Evolutionary conservation across 2,113 vertebrate genomes (phyloP).

Genomic region (Poeciliopsis prolifica): DNA sequence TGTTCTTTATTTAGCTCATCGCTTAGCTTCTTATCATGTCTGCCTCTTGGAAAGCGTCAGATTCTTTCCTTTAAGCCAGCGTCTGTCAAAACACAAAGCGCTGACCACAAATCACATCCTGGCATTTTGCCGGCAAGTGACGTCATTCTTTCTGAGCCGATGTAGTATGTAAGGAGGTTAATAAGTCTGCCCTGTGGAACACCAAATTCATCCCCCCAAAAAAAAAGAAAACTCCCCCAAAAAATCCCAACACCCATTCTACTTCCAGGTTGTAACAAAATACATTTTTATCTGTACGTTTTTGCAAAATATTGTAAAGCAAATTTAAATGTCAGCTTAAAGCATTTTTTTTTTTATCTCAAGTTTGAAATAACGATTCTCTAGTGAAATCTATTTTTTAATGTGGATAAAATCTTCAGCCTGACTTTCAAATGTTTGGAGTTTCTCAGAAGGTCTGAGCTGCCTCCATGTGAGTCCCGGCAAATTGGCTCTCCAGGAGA

Average conservation of each 20-base stretch:
- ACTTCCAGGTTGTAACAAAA: background rate
- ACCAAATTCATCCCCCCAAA: background rate
- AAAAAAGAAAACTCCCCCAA: no score
- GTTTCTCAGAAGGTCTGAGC: slow-evolving; percentile 62
- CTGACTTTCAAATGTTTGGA: slow-evolving; percentile 55
- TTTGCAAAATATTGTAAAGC: background rate
- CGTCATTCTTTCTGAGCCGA: slow-evolving; percentile 44
- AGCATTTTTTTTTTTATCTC: background rate
- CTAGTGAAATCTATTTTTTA: background rate
- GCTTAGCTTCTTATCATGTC: slow-evolving; percentile 10
- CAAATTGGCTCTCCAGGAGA: slow-evolving; percentile 58
- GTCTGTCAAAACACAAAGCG: slow-evolving; percentile 1
- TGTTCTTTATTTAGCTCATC: background rate
- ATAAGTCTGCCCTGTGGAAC: slow-evolving; percentile 20
- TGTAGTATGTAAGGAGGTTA: slow-evolving; percentile 46
- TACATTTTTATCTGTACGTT: background rate
- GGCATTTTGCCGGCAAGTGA: slow-evolving; percentile 52
- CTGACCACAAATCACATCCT: slow-evolving; percentile 55
- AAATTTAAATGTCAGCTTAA: background rate
- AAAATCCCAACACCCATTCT: slow-evolving; percentile 1
- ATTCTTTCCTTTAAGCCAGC: slow-evolving; percentile 18
- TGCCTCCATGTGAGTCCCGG: slow-evolving; percentile 54
- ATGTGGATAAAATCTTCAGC: slow-evolving; percentile 40
- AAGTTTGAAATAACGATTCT: background rate
- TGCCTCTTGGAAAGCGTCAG: slow-evolving; percentile 23